Evolutionary conservation across 2,888 invertebrate genomes (phyloP).

Genomic region (Ornithoptera priamus): DNA sequence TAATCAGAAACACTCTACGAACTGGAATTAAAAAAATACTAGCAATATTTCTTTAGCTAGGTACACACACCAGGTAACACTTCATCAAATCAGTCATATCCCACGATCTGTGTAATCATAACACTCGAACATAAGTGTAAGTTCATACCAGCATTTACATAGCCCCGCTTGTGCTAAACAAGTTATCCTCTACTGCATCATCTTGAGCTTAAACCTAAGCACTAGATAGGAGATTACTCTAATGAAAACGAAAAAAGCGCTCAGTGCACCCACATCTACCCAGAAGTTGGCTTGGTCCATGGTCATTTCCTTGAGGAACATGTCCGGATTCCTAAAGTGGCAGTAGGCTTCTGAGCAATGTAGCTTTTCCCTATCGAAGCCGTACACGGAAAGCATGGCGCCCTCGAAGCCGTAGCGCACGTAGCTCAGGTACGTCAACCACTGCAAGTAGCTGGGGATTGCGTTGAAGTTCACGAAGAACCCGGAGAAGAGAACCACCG

Average conservation of each 20-base stretch:
- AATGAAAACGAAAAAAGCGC: conserved; percentile 88
- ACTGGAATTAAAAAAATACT: too few relatives aligned
- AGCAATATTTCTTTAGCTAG: too few relatives aligned
- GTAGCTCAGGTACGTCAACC: conserved; percentile 95
- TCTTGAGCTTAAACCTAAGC: conserved; percentile 87
- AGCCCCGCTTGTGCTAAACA: conserved; percentile 40
- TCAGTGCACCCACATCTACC: conserved; percentile 90
- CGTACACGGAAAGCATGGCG: conserved; percentile 94
- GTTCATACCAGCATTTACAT: conserved; percentile 33
- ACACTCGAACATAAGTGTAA: conserved; percentile 32
- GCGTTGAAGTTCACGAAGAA: conserved; percentile 96
- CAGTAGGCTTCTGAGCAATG: conserved; percentile 91
- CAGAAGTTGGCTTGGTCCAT: conserved; percentile 89
- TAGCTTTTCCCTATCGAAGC: conserved; percentile 89
- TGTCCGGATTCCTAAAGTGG: conserved; percentile 88
- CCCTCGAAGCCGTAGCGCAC: conserved; percentile 95
- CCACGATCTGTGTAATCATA: neutral
- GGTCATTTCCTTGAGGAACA: conserved; percentile 91
- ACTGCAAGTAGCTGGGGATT: conserved; percentile 92
- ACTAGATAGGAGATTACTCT: conserved; percentile 90
- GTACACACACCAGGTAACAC: too few relatives aligned
- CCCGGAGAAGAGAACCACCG: conserved; percentile 94
- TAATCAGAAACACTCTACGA: too few relatives aligned
- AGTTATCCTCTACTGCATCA: conserved; percentile 65
- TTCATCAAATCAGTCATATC: too few relatives aligned